Percentiles rank a stretch among this genome's conserved stretches.
phyloP scores from a whole-genome alignment of 2,888 invertebrate genomes.

The Phalera bucephala region DNA sequence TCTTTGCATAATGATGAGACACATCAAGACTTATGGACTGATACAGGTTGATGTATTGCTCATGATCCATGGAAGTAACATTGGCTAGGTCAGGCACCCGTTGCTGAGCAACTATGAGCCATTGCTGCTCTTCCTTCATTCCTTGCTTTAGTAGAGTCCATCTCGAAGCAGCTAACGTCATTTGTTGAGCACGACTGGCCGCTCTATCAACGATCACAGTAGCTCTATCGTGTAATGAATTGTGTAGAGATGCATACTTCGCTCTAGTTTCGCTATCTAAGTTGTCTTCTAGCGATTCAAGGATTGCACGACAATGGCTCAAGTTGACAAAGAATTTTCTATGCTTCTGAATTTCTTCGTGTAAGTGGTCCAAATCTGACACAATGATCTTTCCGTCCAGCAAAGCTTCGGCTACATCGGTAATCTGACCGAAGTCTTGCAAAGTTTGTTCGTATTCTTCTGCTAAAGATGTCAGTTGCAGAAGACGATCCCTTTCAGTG shows the following conservation, averaged over 20 bases:
- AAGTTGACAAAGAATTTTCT: conserved; percentile 94
- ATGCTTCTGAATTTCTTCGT: conserved; percentile 94
- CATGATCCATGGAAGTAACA: conserved; percentile 92
- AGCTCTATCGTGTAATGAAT: conserved; percentile 89
- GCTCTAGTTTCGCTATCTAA: conserved; percentile 90
- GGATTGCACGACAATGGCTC: conserved; percentile 92
- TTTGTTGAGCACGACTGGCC: conserved; percentile 90
- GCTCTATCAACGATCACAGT: conserved; percentile 91
- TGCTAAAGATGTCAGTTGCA: conserved; percentile 89
- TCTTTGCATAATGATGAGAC: conserved; percentile 90
- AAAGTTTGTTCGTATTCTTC: conserved; percentile 95
- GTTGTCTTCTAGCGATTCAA: conserved; percentile 93
- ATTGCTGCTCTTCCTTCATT: conserved; percentile 91
- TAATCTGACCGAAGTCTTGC: conserved; percentile 93
- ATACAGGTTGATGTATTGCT: conserved; percentile 92
- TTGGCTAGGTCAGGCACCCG: conserved; percentile 91
- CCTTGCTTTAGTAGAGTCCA: conserved; percentile 92
- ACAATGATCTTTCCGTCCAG: conserved; percentile 91
- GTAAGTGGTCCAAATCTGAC: conserved; percentile 89
- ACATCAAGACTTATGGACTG: conserved; percentile 91
- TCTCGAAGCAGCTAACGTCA: conserved; percentile 92
- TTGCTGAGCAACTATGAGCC: conserved; percentile 93
- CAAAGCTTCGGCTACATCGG: conserved; percentile 91
- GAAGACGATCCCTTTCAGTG: conserved; percentile 88
- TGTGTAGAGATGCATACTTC: conserved; percentile 88